A percentile compares a stretch with the other conserved stretches of the same genome.
Conservation (phyloP, 2,888 invertebrate genomes). For the Ochropacha duplaris region DNA sequence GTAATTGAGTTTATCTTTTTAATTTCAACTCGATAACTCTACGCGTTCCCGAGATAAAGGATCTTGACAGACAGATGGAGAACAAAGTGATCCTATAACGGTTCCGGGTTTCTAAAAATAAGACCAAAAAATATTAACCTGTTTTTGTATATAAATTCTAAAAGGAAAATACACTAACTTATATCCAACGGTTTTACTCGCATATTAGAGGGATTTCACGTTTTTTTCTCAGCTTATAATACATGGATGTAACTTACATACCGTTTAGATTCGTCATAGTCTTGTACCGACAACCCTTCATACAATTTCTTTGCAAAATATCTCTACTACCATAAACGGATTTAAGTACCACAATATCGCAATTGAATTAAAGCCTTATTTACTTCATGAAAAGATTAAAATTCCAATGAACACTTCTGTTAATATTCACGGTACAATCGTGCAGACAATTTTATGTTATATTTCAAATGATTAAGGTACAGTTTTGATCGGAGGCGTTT, state of each 20-base stretch:
- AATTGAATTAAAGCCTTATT: conserved; percentile 6
- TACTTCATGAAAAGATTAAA: background rate
- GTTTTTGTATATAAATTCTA: too few relatives aligned
- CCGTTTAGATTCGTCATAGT: background rate
- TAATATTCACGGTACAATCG: background rate
- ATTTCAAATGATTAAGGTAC: conserved; percentile 12
- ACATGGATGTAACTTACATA: background rate
- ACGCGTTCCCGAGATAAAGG: too few relatives aligned
- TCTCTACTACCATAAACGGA: conserved; percentile 28
- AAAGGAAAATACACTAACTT: too few relatives aligned
- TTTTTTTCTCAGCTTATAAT: too few relatives aligned
- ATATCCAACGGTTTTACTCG: too few relatives aligned
- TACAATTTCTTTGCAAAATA: conserved; percentile 47
- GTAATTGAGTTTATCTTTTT: too few relatives aligned
- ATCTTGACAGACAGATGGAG: too few relatives aligned
- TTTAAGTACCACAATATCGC: background rate
- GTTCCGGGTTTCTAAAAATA: too few relatives aligned
- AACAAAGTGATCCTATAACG: too few relatives aligned
- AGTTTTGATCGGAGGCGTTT: conserved; percentile 2
- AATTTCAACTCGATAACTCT: too few relatives aligned
- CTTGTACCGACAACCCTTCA: background rate
- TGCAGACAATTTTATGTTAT: conserved; percentile 10
- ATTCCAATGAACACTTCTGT: background rate
- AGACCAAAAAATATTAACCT: too few relatives aligned
- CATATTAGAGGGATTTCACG: too few relatives aligned